phyloP scores from a whole-genome alignment of 2,797 vertebrate genomes.

The Uromys caudimaculatus region DNA sequence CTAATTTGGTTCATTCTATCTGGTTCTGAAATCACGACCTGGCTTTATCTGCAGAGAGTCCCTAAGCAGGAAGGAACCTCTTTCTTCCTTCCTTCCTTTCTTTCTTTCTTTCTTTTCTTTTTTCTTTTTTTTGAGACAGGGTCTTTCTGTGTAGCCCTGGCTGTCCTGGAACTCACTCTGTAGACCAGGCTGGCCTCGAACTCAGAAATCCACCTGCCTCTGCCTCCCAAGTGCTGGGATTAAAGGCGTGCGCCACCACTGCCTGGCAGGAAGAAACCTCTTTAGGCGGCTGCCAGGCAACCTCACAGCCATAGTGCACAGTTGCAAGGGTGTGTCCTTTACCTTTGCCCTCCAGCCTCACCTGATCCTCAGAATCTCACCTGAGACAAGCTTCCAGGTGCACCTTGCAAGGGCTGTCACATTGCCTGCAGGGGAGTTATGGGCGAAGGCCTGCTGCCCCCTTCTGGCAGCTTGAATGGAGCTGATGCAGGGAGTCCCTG shows the following conservation, averaged over 20 bases:
- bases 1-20: not conserved
- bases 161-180: too few species aligned
- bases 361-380: not conserved
- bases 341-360: not conserved
- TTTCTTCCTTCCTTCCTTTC: too few species aligned
- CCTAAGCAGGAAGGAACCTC: not conserved
- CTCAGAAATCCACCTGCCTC: too few species aligned
- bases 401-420: too few species aligned
- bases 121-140: too few species aligned
- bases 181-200: too few species aligned
- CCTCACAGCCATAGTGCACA: fast-evolving
- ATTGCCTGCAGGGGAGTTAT: too few species aligned
- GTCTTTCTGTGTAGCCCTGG: too few species aligned
- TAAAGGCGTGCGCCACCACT: too few species aligned
- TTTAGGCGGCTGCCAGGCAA: not conserved
- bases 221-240: too few species aligned
- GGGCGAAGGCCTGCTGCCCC: not conserved
- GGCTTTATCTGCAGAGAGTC: not conserved
- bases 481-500: not conserved
- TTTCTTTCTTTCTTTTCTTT: too few species aligned
- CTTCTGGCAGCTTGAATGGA: not conserved
- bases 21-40: not conserved
- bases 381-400: not conserved
- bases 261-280: not conserved
- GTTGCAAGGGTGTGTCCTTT: not conserved